Percentiles rank a stretch among this genome's conserved stretches.
phyloP scores from a whole-genome alignment of 1,140 invertebrate genomes.

The Habropoda laboriosa region DNA sequence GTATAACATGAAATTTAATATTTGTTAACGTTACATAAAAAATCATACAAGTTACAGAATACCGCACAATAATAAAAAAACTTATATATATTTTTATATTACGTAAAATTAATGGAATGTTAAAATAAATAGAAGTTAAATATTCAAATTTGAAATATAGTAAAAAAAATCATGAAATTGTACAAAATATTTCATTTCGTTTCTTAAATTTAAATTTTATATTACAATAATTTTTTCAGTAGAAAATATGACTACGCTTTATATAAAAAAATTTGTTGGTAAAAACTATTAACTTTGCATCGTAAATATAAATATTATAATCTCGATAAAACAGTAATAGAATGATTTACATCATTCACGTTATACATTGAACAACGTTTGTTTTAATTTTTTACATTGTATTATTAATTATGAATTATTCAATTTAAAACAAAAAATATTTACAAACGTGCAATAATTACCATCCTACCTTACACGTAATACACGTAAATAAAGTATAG shows the following conservation, averaged over 20 bases:
- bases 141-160: neutral
- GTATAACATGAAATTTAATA: too few species aligned
- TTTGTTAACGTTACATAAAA: neutral
- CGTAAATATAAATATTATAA: too few species aligned
- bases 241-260: neutral
- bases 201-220: neutral
- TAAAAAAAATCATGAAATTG: neutral
- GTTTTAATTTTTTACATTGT: too few species aligned
- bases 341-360: too few species aligned
- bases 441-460: neutral
- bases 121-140: neutral
- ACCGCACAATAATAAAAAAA: too few species aligned
- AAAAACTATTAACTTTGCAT: too few species aligned
- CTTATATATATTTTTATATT: neutral
- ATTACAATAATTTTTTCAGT: neutral
- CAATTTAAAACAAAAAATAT: neutral
- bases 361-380: too few species aligned
- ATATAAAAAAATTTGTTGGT: too few species aligned
- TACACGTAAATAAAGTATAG: neutral
- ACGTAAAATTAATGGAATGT: neutral
- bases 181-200: neutral
- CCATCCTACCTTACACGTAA: neutral
- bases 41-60: neutral
- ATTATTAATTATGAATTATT: neutral
- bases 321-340: too few species aligned